Base-by-base conservation (phyloP, 2,797 vertebrate genomes). In the Rhinatrema bivittatum region DNA sequence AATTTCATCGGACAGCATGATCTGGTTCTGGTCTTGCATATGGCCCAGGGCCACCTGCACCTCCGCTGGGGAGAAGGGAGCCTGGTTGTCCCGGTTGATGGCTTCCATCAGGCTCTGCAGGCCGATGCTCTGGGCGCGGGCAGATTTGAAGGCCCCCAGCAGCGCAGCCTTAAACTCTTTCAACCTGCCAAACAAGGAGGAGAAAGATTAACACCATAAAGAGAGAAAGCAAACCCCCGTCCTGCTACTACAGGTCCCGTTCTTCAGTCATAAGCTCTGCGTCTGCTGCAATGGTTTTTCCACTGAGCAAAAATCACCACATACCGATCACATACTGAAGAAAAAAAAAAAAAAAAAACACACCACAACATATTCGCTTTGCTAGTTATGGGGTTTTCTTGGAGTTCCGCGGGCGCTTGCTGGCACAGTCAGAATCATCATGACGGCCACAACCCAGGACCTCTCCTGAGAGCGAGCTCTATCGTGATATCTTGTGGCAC, bases 1-100 rank as follows among this genome's bases (percentile, higher is more conserved):
- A 36, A 96, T 97, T 64, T 96, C 89, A 16, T 97, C 93, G 0
- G 94, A 91, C 72, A 98, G 74, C 96, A 98, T 99, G 60, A 99
- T 82, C 72, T 97, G 94, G 85, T 99, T 99, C 62, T 92, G 88
- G 0, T 95, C 89, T 67, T 99, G 93, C 96, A 98, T 99, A 42
- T 74, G 83, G 11, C 60, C 72, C 60, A 99, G 52, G 0, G 91
- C 90, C 1, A 67, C 16, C 3, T 80, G 84, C 21, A 96, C 87
- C 71, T 98, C 94, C 0, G 40, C 37, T 4, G 67, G 24, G 0
- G 78, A 79, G 71, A 98, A 98, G 3, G 70, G 68, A 1, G 67
- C 40, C 3, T 82, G 45, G 1, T 74, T 76, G 30, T 65, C 76
- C 1, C 50, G 79, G 77, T 92, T 97, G 69, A 98, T 51, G 46